A percentile compares a stretch with the other conserved stretches of the same genome.
Evolutionary conservation across 2,797 vertebrate species (phyloP).

Genomic region (Lagocephalus sceleratus): DNA sequence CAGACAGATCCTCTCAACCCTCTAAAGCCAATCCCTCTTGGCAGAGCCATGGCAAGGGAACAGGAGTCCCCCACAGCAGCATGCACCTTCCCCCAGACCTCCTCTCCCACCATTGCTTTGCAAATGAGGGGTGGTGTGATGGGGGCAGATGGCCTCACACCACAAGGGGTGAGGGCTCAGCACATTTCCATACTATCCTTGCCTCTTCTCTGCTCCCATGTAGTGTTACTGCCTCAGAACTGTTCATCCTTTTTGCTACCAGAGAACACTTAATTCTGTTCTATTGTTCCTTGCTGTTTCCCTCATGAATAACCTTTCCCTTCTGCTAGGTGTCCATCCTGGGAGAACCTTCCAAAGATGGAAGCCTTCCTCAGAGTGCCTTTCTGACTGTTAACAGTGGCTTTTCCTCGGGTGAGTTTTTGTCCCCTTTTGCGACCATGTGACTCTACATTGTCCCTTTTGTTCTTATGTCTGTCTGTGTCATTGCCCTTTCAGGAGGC

Average conservation of each 20-base stretch:
- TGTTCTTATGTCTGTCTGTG: neutral
- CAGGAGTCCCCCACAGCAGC: slow-evolving; percentile 73
- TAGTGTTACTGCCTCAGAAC: neutral
- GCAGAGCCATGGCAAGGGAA: slow-evolving; percentile 69
- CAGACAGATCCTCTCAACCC: slow-evolving; percentile 74
- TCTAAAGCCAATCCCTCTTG: slow-evolving; percentile 70
- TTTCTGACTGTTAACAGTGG: slow-evolving; percentile 79
- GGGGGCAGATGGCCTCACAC: slow-evolving; percentile 69
- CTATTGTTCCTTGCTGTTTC: neutral
- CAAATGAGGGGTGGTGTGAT: slow-evolving; percentile 78
- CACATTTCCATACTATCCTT: too few species aligned
- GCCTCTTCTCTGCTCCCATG: neutral
- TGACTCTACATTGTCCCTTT: neutral
- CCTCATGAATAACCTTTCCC: neutral
- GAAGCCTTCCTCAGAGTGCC: slow-evolving; percentile 75
- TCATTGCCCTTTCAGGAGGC: slow-evolving; percentile 46
- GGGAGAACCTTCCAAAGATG: slow-evolving; percentile 85
- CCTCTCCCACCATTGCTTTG: slow-evolving; percentile 73
- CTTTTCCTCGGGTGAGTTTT: slow-evolving; percentile 71
- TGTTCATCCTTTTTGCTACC: neutral
- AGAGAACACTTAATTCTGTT: neutral
- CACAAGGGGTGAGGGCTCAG: slow-evolving; percentile 76
- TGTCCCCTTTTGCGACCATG: too few species aligned
- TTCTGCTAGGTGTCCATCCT: slow-evolving; percentile 79
- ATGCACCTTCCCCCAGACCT: slow-evolving; percentile 71